Percentiles rank a stretch among this genome's conserved stretches.
Conservation (phyloP, 30 jellyfish, hydroid and myxozoan genomes). For the Cassiopea andromeda region DNA sequence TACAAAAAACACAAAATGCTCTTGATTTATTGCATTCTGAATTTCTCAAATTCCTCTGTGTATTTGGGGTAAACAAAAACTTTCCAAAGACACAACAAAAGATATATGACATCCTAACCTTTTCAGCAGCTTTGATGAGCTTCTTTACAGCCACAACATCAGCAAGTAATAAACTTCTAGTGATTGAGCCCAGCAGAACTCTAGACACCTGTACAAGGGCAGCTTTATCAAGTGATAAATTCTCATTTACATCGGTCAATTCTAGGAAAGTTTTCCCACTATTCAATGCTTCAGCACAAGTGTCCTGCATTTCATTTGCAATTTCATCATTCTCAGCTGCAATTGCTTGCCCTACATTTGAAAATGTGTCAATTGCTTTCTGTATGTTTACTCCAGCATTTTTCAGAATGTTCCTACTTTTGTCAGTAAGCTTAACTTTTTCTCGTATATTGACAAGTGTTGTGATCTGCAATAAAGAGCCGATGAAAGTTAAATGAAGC, state of each 20-base stretch:
- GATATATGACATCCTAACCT: conserved; percentile 38
- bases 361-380: conserved; percentile 67
- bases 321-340: conserved; percentile 78
- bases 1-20: too few relatives aligned
- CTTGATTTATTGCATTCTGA: too few relatives aligned
- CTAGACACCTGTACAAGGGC: conserved; percentile 82
- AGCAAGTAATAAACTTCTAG: conserved; percentile 83
- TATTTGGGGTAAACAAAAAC: too few relatives aligned
- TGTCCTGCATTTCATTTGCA: conserved; percentile 79
- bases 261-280: conserved; percentile 71
- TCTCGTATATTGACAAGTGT: conserved; percentile 72
- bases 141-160: conserved; percentile 87
- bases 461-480: conserved; percentile 51
- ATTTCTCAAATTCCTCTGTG: too few relatives aligned
- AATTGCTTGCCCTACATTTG: conserved; percentile 70
- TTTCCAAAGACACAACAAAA: not conserved
- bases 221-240: conserved; percentile 48
- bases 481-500: too few relatives aligned
- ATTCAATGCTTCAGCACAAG: conserved; percentile 79
- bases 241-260: conserved; percentile 38
- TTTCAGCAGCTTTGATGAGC: conserved; percentile 71
- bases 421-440: conserved; percentile 59
- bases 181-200: conserved; percentile 78
- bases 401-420: conserved; percentile 34
- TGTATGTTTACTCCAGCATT: conserved; percentile 65